Evolutionary conservation across 2,797 vertebrate genomes (phyloP).

Genomic region (Helarctos malayanus): DNA sequence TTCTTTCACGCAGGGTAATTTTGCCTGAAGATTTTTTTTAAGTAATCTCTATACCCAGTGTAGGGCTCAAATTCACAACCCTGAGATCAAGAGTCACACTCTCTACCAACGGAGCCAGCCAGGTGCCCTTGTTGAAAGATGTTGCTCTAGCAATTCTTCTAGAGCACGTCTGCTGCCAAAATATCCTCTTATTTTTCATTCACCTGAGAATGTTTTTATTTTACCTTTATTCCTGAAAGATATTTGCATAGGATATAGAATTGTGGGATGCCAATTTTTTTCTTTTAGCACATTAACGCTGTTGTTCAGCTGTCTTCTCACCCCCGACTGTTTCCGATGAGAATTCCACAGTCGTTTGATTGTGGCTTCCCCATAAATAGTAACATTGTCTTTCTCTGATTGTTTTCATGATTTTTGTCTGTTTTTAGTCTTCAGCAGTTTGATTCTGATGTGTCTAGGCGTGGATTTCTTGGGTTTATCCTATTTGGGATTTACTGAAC

Average conservation of each 20-base stretch:
- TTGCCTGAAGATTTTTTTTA: not conserved
- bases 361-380: not conserved
- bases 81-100: too few species aligned
- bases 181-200: slow-evolving; percentile 21
- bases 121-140: too few species aligned
- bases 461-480: not conserved
- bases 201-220: not conserved
- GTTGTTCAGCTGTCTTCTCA: not conserved
- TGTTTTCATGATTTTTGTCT: not conserved
- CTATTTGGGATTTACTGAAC: not conserved
- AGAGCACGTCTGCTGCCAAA: not conserved
- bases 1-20: not conserved
- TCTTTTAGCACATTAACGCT: not conserved
- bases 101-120: too few species aligned
- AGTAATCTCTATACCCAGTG: not conserved
- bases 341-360: not conserved
- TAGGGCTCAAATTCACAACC: too few species aligned
- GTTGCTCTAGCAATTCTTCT: not conserved
- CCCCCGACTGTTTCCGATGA: not conserved
- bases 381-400: not conserved
- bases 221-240: not conserved
- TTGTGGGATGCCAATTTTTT: not conserved
- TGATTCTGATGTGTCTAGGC: not conserved
- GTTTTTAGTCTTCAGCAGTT: not conserved
- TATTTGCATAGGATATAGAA: not conserved